Evolutionary conservation across 2,113 vertebrate species (phyloP).

Genomic region (Lutjanus erythropterus): DNA sequence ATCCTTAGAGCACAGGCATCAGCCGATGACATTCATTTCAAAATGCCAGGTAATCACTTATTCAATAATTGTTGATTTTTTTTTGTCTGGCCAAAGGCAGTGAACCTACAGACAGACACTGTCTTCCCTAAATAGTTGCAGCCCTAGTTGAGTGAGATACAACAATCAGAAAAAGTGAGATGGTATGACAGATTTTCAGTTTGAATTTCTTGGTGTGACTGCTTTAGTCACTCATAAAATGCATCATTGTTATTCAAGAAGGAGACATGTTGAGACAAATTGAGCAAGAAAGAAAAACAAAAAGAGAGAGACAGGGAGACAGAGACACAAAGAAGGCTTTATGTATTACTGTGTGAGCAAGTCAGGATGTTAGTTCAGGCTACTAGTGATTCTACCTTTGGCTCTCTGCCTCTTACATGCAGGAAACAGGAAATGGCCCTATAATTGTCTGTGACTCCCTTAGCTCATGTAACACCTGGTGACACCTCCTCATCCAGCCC

Average conservation of each 20-base stretch:
- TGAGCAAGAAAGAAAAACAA: neutral
- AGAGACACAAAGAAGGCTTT: constrained; percentile 5
- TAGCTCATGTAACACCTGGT: constrained; percentile 20
- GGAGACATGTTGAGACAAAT: constrained; percentile 2
- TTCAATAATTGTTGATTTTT: neutral
- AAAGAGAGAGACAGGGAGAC: neutral
- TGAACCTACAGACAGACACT: neutral
- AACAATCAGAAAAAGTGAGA: neutral
- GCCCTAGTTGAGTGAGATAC: neutral
- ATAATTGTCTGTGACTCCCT: constrained; percentile 10
- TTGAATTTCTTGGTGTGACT: neutral
- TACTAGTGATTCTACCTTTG: constrained; percentile 20
- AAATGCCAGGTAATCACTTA: neutral
- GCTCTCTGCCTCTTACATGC: constrained; percentile 8
- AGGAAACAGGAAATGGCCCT: constrained; percentile 47
- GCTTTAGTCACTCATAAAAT: neutral
- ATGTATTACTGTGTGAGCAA: constrained; percentile 4
- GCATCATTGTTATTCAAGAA: constrained; percentile 2
- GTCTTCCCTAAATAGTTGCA: neutral
- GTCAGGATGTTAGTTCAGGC: constrained; percentile 41
- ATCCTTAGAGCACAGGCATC: no score
- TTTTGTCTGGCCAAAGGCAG: neutral
- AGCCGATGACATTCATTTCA: no score
- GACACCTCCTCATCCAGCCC: constrained; percentile 16
- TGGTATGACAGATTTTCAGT: neutral